Conservation (phyloP, 2,888 invertebrate genomes). For the Nasonovia ribisnigri region DNA sequence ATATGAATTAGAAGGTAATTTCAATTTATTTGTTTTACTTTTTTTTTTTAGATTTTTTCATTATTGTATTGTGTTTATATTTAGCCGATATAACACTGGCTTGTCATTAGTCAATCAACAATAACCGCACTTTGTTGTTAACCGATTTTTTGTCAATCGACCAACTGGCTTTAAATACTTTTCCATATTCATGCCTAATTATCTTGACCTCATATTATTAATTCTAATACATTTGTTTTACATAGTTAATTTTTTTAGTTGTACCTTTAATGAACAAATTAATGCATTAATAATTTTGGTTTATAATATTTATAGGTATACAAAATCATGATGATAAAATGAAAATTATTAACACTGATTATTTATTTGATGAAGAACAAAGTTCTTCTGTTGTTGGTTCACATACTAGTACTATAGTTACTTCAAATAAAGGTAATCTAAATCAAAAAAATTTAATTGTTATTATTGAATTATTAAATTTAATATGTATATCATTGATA, state of each 20-base stretch:
- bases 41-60: background rate
- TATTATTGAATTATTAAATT: background rate
- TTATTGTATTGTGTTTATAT: background rate
- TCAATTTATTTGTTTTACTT: background rate
- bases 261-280: background rate
- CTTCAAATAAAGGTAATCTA: slow-evolving; percentile 27
- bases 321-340: slow-evolving; percentile 42
- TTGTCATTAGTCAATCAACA: too few species aligned
- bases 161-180: background rate
- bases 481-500: background rate
- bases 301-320: slow-evolving; percentile 18
- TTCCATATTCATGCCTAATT: background rate
- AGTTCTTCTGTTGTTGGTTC: background rate
- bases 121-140: background rate
- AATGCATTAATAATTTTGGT: background rate
- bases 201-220: background rate
- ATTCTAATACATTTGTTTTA: background rate
- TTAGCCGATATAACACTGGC: too few species aligned
- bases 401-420: background rate
- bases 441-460: background rate
- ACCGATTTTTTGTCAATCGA: background rate
- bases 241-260: background rate
- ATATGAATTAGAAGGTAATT: slow-evolving; percentile 43
- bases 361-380: slow-evolving; percentile 6
- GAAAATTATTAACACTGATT: slow-evolving; percentile 42